Base-by-base conservation (phyloP, 2,797 vertebrate species). In the Halcyon badia region DNA sequence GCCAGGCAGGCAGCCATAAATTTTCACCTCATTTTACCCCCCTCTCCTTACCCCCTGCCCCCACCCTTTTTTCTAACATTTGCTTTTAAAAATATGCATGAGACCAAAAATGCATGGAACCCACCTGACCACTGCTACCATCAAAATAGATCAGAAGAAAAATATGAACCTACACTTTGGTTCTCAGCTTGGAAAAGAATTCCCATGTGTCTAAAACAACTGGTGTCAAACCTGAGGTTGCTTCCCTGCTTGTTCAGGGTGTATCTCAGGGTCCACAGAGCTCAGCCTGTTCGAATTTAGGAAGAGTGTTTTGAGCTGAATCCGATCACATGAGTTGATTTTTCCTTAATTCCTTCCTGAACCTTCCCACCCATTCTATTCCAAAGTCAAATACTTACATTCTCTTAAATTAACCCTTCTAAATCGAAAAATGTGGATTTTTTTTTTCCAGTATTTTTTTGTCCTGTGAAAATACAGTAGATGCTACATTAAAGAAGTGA, bases 401-500 rank as follows among this genome's bases (percentile, higher is more conserved):
- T 70, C 14, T 82, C 28, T 54, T 65, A 73, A 79, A 41, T 80
- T 48, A 79, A 79, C 85, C 17, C 14, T 72, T 93, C 22, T 78
- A 44, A 60, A 51, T 30, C 0, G 65, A 54, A 82, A 83, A 49
- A 44, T 44, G 3, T 14, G 35, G 60, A 19, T 28, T 57, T 56
- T 57, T 62, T 82, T 86, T 61, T 73, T n/a, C 44, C 24, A 56
- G 13, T 75, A 54, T 51, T 56, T 83, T 25, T 81, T 91, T 80
- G 17, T 71, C 28, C 44, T 66, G 10, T 87, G 42, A 81, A 92
- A 88, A 76, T 79, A 54, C 31, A 73, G 30, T 75, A 87, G 39
- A 26, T 75, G 31, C 9, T 19, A 13, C 28, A 18, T 60, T 77
- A 48, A 79, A 76, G 41, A 89, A 66, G 11, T 65, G 58, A 15